Evolutionary conservation across 1,140 invertebrate species (phyloP).

Genomic region (Drepana arcuata): DNA sequence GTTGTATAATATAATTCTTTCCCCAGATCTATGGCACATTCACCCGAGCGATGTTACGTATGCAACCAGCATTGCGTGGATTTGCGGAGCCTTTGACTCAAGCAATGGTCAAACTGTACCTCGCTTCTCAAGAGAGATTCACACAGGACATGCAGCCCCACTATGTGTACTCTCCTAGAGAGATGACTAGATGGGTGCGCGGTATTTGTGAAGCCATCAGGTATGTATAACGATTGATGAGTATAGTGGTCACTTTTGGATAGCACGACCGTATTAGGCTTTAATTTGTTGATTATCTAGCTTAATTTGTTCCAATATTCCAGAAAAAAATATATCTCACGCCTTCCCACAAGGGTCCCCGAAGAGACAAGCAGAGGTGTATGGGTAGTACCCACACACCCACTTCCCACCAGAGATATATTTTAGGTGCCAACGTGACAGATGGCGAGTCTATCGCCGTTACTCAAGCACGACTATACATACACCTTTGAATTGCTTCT

Average conservation of each 20-base stretch:
- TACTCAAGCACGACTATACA: too few species aligned
- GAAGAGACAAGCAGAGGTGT: too few species aligned
- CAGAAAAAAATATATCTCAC: too few species aligned
- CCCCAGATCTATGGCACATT: slow-evolving; percentile 97
- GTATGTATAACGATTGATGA: slow-evolving; percentile 47
- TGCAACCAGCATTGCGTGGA: slow-evolving; percentile 90
- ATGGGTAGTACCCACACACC: too few species aligned
- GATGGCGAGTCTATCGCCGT: too few species aligned
- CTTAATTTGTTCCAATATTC: neutral
- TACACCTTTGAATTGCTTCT: too few species aligned
- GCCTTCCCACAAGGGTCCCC: too few species aligned
- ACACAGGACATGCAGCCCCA: slow-evolving; percentile 99
- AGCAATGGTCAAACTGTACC: slow-evolving; percentile 99
- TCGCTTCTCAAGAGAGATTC: slow-evolving; percentile 96
- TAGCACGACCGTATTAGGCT: too few species aligned
- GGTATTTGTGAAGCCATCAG: slow-evolving; percentile 98
- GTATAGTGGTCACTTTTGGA: too few species aligned
- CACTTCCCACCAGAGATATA: too few species aligned
- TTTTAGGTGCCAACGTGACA: too few species aligned
- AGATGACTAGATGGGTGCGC: slow-evolving; percentile 99
- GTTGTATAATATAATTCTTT: neutral
- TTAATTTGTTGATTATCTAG: too few species aligned
- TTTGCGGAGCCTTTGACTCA: slow-evolving; percentile 97
- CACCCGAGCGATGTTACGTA: slow-evolving; percentile 95
- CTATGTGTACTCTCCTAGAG: slow-evolving; percentile 99